Base-by-base conservation (phyloP, 2,888 invertebrate genomes). In the Diarsia brunnea region DNA sequence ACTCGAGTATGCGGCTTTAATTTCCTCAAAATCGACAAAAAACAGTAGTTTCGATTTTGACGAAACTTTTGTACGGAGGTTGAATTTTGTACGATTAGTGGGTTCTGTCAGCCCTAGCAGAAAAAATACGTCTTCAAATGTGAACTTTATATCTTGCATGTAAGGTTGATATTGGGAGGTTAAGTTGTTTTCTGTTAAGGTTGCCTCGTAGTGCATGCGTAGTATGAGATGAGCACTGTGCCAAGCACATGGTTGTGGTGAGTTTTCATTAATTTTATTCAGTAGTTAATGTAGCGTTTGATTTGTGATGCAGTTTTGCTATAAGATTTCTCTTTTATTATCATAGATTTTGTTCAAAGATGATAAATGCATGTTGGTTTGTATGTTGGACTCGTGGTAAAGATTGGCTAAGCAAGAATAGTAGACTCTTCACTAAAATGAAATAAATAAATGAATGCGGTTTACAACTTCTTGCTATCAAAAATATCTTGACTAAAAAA, bases 201-300 rank as follows among this genome's bases (percentile, higher is more conserved):
- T 81, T 88, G 91, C 85, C 86, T 86, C 84, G 91, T 96, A 95
- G 95, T 96, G 96, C 96, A 96, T 96, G 96, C 86, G 94, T 95
- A 96, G 95, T 73, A 85, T 84, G 87, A 92, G 91, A 92, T 88
- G 89, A 92, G 95, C 94, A 95, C 95, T 92, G 95, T 94, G 95
- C 95, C 94, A 90, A 90, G 94, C 94, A 95, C 95, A 93, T 93
- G 96, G 96, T 96, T 96, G 96, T 95, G 96, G 96, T 96, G 95
- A 94, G 90, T 89, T 91, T 89, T 89, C 87, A 81, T 78, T 87
- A 88, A 85, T 90, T 85, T 89, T 86, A 87, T 88, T 89, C 89
- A 85, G 94, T 95, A 94, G 94, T 86, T 91, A 87, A 73, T 75
- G 91, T 92, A 92, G 92, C 88, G 86, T 90, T 94, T 93, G 91